phyloP scores from a whole-genome alignment of 23 tunicate genomes.

The Styela plicata region DNA sequence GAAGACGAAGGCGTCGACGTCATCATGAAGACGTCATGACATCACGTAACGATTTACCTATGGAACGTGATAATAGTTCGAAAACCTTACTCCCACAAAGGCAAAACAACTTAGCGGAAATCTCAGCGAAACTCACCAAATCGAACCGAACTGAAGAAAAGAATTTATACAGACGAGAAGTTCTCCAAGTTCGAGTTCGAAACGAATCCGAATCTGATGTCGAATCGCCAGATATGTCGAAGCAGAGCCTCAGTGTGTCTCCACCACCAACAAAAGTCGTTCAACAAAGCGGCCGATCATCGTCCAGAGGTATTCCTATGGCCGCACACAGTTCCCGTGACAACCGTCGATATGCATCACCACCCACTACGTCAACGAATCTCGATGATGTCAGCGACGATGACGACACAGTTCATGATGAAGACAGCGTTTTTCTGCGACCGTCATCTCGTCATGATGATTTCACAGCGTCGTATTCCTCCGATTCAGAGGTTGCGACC shows the following conservation, averaged over 20 bases:
- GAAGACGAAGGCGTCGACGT: not conserved
- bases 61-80: not conserved
- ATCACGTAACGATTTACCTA: not conserved
- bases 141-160: not conserved
- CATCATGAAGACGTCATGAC: not conserved
- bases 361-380: slow-evolving; percentile 22
- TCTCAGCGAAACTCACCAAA: slow-evolving; percentile 1
- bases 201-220: slow-evolving; percentile 9
- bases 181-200: slow-evolving; percentile 16
- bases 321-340: not conserved
- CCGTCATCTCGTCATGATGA: slow-evolving; percentile 30
- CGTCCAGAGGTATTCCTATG: not conserved
- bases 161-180: not conserved
- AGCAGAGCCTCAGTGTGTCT: not conserved
- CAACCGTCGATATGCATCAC: slow-evolving; percentile 15
- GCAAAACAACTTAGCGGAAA: not conserved
- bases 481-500: slow-evolving; percentile 31
- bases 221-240: slow-evolving; percentile 1
- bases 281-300: slow-evolving; percentile 2
- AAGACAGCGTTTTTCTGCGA: not conserved
- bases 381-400: slow-evolving; percentile 25
- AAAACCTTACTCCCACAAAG: not conserved
- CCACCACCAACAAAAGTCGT: slow-evolving; percentile 11
- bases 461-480: slow-evolving; percentile 1
- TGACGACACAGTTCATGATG: slow-evolving; percentile 14